Percentiles rank a stretch among this genome's conserved stretches.
Conservation (phyloP, 2,113 vertebrate species). For the Eulacestoma nigropectus region DNA sequence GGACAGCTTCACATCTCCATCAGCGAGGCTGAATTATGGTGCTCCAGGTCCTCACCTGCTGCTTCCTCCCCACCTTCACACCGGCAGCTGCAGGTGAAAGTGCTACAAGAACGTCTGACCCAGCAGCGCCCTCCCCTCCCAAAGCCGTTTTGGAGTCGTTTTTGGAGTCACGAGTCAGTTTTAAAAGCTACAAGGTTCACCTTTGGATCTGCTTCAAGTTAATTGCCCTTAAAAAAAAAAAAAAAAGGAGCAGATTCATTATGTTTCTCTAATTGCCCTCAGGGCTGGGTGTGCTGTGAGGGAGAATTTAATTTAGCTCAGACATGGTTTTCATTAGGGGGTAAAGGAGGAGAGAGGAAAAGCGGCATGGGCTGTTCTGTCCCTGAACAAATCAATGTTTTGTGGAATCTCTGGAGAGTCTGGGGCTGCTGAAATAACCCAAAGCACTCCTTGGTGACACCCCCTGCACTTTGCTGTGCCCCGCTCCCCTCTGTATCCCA, state of each 20-base stretch:
- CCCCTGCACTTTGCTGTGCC: background rate
- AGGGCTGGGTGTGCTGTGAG: background rate
- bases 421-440: background rate
- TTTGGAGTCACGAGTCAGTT: background rate
- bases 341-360: background rate
- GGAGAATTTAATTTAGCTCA: background rate
- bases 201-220: background rate
- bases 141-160: background rate
- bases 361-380: background rate
- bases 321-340: background rate
- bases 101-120: background rate
- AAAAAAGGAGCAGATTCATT: background rate
- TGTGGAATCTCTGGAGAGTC: background rate
- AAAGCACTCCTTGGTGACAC: fast-evolving
- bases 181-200: background rate
- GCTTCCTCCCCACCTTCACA: background rate
- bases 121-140: background rate
- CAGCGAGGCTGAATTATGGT: background rate
- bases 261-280: background rate
- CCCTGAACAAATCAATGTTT: background rate
- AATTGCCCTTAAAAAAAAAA: background rate
- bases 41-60: background rate
- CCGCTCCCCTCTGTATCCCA: background rate
- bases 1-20: background rate
- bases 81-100: background rate